phyloP scores from a whole-genome alignment of 2,888 invertebrate genomes.

The Oscheius sp. region DNA sequence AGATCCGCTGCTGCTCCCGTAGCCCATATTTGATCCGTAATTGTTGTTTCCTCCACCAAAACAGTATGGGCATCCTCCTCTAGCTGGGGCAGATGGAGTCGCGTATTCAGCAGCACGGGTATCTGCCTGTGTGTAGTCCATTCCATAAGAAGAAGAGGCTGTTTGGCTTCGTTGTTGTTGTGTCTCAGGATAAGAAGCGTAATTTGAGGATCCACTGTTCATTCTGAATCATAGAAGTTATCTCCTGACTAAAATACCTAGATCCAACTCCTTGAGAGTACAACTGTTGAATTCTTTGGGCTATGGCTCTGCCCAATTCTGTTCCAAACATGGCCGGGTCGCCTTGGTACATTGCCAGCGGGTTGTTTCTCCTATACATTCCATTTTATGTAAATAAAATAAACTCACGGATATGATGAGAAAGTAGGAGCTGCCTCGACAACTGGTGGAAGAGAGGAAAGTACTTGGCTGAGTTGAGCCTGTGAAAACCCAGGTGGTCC shows the following conservation, averaged over 20 bases:
- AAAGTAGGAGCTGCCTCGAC: slow-evolving; percentile 6
- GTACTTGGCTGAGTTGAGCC: neutral
- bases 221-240: slow-evolving; percentile 1
- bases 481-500: slow-evolving; percentile 10
- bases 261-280: slow-evolving; percentile 5
- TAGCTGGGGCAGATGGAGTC: neutral
- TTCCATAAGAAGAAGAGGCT: neutral
- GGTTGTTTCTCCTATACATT: neutral
- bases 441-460: neutral
- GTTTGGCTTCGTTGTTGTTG: neutral
- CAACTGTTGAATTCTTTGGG: slow-evolving; percentile 34
- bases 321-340: slow-evolving; percentile 34
- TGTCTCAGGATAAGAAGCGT: slow-evolving; percentile 7
- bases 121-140: neutral
- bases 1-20: slow-evolving; percentile 3
- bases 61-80: slow-evolving; percentile 36
- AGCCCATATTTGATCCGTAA: slow-evolving; percentile 5
- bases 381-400: neutral
- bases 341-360: slow-evolving; percentile 31
- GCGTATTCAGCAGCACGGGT: slow-evolving; percentile 7
- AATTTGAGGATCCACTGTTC: slow-evolving; percentile 12
- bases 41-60: slow-evolving; percentile 21
- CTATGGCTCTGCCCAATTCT: slow-evolving; percentile 36
- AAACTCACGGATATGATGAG: slow-evolving; percentile 21
- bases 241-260: neutral